Evolutionary conservation across 1,140 invertebrate genomes (phyloP).

Genomic region (Listronotus bonariensis): DNA sequence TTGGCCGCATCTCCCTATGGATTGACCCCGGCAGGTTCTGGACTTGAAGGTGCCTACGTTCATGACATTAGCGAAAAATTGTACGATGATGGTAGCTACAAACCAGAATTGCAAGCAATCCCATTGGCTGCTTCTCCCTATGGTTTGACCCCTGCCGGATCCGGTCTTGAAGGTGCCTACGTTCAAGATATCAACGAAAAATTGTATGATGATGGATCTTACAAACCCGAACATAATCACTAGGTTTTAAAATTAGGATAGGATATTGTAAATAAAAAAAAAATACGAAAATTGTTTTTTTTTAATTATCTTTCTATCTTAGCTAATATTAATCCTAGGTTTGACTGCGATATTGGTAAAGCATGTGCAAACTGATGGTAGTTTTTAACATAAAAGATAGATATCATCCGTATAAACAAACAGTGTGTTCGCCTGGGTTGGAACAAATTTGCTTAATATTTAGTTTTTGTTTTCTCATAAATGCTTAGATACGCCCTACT

Average conservation of each 20-base stretch:
- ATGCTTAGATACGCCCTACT: no score
- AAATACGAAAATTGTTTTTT: not conserved
- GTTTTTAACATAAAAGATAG: no score
- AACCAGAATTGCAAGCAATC: slow-evolving; percentile 36
- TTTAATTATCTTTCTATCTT: no score
- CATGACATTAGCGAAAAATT: not conserved
- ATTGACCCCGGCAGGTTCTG: slow-evolving; percentile 44
- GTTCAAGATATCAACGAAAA: slow-evolving; percentile 45
- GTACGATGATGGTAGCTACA: slow-evolving; percentile 7
- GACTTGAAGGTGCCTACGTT: slow-evolving; percentile 47
- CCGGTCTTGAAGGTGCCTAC: slow-evolving; percentile 44
- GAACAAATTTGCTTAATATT: no score
- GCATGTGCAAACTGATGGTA: not conserved
- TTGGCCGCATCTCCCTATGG: slow-evolving; percentile 45
- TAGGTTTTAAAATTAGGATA: slow-evolving; percentile 18
- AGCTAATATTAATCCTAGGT: no score
- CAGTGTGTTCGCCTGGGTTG: no score
- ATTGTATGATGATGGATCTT: slow-evolving; percentile 49
- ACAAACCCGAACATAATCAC: slow-evolving; percentile 41
- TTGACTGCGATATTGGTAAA: no score
- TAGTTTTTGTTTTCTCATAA: no score
- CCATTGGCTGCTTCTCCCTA: slow-evolving; percentile 41
- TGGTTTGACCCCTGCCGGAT: slow-evolving; percentile 42
- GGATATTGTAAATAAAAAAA: slow-evolving; percentile 25
- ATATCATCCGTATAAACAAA: no score